These are phyloP conservation scores for Falco berigora DNA, from an alignment of 2,797 vertebrate species.

Conservation along the genomic window DNA sequence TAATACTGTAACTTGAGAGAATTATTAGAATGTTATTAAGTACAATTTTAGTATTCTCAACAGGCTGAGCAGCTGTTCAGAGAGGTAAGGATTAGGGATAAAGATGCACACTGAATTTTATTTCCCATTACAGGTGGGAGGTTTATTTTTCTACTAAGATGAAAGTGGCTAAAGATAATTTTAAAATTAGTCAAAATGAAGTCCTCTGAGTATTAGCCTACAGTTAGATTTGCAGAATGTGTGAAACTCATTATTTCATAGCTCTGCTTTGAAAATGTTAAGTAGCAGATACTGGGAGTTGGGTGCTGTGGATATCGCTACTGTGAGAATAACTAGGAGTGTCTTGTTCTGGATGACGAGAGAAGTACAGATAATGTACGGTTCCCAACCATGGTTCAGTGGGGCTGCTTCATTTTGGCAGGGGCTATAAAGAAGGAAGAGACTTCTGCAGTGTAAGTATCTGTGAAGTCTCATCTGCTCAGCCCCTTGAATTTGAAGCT, in stretches of 20 bases:
- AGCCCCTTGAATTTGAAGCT: background rate
- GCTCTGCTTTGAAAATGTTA: background rate
- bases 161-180: background rate
- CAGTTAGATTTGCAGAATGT: background rate
- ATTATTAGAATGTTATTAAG: background rate
- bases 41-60: background rate
- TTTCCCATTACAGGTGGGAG: background rate
- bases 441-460: background rate
- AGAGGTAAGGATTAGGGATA: background rate
- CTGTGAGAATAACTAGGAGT: background rate
- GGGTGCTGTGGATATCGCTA: background rate
- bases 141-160: background rate
- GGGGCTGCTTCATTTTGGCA: background rate
- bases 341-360: background rate
- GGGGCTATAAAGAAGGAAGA: background rate
- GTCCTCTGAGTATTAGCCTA: background rate
- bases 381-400: background rate
- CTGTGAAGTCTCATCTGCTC: background rate
- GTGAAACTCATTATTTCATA: background rate
- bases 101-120: background rate
- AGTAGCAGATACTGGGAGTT: background rate
- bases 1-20: background rate
- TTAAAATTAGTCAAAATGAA: background rate
- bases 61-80: background rate
- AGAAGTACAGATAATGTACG: rapidly evolving